Evolutionary conservation across 2,888 invertebrate genomes (phyloP), one percentile per base, ranked within the genome.

Genomic region (Epistrophella euchroma): DNA sequence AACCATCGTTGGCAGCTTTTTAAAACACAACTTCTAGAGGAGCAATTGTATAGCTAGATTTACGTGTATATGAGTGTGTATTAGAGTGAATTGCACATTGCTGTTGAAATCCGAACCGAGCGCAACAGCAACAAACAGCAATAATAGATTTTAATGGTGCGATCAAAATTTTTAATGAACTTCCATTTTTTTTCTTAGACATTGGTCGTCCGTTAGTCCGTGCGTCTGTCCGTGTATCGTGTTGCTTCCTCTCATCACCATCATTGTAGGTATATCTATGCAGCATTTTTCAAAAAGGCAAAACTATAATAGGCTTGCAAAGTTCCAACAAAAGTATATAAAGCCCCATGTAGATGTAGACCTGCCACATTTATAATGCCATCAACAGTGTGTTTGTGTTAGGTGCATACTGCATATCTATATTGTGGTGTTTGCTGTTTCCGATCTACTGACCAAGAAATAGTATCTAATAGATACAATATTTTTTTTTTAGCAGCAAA

Each of bases 161-260:
- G 86, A 86, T 86, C 86, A 86, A 86, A 86, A 86, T 86, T 86
- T 86, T 86, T 86, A 86, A 86, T 86, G 86, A 86, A 86, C 86
- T 82, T 86, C 86, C 86, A 82, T 86, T 68, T 73, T 56, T 75
- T 64, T 70, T 56, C 35, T 68, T 56, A 60, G 28, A 43, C 71
- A 71, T 40, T 17, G 52, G 55, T 70, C 40, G 37, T 64, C 37
- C 52, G 43, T 68, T 11, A 22, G 25, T 64, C 5, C 19, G 13
- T 58, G 15, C 32, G 64, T 64, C 32, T 19, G 37, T 22, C 32
- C 19, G 15, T 28, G 28, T 11, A 35, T 32, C 52, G 17, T 45
- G 15, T 25, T 56, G 68, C 19, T 37, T 66, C 58, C 47, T 66
- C 58, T 68, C 19, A 15, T 58, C 62, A 1, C 32, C 50, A 64